Base-by-base conservation (phyloP, 1,140 invertebrate species). In the Hylyphantes graminicola region DNA sequence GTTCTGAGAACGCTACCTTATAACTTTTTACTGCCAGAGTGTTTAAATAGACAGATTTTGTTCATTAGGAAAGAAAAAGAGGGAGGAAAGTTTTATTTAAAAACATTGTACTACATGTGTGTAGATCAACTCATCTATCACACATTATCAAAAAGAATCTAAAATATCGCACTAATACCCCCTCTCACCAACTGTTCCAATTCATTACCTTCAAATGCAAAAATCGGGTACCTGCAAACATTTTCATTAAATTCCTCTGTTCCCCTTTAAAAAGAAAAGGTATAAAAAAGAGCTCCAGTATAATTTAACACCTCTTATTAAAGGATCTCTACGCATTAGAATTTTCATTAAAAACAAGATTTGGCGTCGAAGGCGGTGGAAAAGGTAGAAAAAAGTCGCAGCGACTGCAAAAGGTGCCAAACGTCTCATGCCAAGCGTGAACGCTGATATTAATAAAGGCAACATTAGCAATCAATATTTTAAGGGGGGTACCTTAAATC, bases 241-340 rank as follows among this genome's bases (percentile, higher is more conserved):
- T 83, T 75, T 83, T 83, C 80, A 75, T 83, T 83, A 83, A 83
- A 75, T 55, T 75, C 61, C 63, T 74, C 59, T 75, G 61, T 83
- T 63, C 55, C 67, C 48, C 51, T 10, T 19, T 48, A 75, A 53
- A 65, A 82, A 83, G 17, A 35, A 74, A 54, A 61, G 63, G 11
- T 50, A 9, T 17, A 51, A 63, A 61, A 61, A 76, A 76, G 12
- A 63, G 17, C 53, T 75, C 17, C 12, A 21, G 72, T 57, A 83
- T 83, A 83, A 83, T 83, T 75, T 83, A 83, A 83, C 80, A 83
- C 80, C 80, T 74, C 80, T 83, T 83, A 83, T 83, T 83, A 83
- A 83, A 59, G 61, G 17, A 35, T 54, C 68, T 55, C 50, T 35
- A 35, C 48, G 21, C 65, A 73, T 72, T 75, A 83, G 72, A 57